phyloP scores from a whole-genome alignment of 2,888 invertebrate species.

The Tridacna crocea region DNA sequence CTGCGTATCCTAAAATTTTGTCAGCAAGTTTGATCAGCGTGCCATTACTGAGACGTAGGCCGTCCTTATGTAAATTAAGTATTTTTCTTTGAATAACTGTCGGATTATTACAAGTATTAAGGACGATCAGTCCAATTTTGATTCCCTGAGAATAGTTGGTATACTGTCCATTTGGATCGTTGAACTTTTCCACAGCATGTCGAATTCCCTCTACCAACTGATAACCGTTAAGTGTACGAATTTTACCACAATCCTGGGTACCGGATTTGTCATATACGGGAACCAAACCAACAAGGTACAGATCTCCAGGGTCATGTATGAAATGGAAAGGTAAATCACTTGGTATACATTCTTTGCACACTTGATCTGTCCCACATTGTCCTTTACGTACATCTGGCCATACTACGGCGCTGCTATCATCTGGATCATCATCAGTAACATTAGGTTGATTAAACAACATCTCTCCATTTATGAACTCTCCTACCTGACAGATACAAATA shows the following conservation, averaged over 20 bases:
- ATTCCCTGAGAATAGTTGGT: slow-evolving; percentile 30
- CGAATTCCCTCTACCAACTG: slow-evolving; percentile 55
- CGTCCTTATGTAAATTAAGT: slow-evolving; percentile 42
- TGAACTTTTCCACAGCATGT: slow-evolving; percentile 46
- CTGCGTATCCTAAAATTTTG: slow-evolving; percentile 58
- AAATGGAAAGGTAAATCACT: slow-evolving; percentile 26
- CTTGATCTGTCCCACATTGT: slow-evolving; percentile 27
- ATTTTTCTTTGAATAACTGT: slow-evolving; percentile 46
- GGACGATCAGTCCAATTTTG: slow-evolving; percentile 51
- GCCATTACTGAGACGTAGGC: slow-evolving; percentile 19
- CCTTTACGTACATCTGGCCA: slow-evolving; percentile 46
- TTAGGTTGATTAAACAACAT: slow-evolving; percentile 24
- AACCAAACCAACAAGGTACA: slow-evolving; percentile 58
- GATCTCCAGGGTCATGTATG: slow-evolving; percentile 54
- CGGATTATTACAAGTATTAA: slow-evolving; percentile 62
- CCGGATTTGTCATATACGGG: slow-evolving; percentile 46
- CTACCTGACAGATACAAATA: slow-evolving; percentile 40
- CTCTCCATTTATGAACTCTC: slow-evolving; percentile 29
- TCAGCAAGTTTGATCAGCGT: slow-evolving; percentile 14
- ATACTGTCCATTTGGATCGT: slow-evolving; percentile 19
- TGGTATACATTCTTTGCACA: slow-evolving; percentile 46
- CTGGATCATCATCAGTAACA: slow-evolving; percentile 35
- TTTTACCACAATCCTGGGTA: slow-evolving; percentile 41
- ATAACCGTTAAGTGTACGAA: slow-evolving; percentile 36
- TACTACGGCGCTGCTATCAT: background rate